A percentile compares a stretch with the other conserved stretches of the same genome.
Conservation (phyloP, 1,140 invertebrate species). For the Panonychus citri region DNA sequence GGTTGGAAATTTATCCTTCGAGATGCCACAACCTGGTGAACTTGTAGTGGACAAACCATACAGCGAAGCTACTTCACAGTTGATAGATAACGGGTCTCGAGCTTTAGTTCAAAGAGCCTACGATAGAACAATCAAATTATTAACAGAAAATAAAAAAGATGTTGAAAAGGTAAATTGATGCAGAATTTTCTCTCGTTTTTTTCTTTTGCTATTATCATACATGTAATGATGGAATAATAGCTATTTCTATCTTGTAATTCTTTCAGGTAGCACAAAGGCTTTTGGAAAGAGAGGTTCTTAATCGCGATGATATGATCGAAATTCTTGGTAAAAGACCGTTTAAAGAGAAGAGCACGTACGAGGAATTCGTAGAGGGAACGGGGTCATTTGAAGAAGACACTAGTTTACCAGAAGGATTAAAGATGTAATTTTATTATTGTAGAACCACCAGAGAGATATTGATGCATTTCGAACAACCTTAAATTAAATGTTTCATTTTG, state of each 20-base stretch:
- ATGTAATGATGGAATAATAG: background rate
- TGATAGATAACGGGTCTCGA: slow-evolving; percentile 90
- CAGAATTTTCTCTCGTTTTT: no score
- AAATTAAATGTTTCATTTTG: no score
- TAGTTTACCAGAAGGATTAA: slow-evolving; percentile 57
- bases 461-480: no score
- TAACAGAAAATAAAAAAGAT: slow-evolving; percentile 62
- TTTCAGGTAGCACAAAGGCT: slow-evolving; percentile 55
- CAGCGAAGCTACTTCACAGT: slow-evolving; percentile 83
- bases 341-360: slow-evolving; percentile 95
- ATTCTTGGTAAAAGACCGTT: slow-evolving; percentile 80
- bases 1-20: slow-evolving; percentile 63
- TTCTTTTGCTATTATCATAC: no score
- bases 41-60: slow-evolving; percentile 91
- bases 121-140: slow-evolving; percentile 46
- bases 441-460: no score
- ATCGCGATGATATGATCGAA: slow-evolving; percentile 93
- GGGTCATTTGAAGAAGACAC: slow-evolving; percentile 95
- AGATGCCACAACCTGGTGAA: slow-evolving; percentile 72
- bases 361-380: slow-evolving; percentile 97
- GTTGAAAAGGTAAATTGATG: slow-evolving; percentile 76
- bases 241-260: no score
- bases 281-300: slow-evolving; percentile 81
- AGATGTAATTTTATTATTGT: no score
- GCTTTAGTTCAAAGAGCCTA: slow-evolving; percentile 59